phyloP scores from a whole-genome alignment of 2,888 invertebrate species.

The Altica lythri region DNA sequence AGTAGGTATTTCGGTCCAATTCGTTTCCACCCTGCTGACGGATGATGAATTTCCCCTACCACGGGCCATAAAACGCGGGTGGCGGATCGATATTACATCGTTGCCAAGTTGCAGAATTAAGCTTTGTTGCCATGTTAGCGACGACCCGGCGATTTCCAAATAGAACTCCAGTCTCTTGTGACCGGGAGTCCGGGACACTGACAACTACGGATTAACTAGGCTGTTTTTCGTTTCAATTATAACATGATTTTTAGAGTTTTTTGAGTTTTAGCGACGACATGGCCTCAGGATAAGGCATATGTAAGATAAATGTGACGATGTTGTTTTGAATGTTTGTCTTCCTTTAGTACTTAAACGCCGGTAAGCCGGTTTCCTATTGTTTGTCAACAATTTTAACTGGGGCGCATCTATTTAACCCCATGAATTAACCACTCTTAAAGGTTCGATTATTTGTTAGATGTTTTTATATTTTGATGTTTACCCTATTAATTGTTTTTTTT shows the following conservation, averaged over 20 bases:
- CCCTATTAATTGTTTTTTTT: too few relatives aligned
- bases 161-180: conserved; percentile 35
- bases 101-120: conserved; percentile 36
- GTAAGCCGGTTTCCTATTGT: neutral
- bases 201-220: conserved; percentile 24
- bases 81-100: conserved; percentile 45
- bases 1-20: conserved; percentile 38
- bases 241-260: conserved; percentile 2
- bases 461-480: too few relatives aligned
- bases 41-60: conserved; percentile 47
- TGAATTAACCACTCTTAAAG: neutral
- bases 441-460: conserved; percentile 3
- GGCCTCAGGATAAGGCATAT: conserved; percentile 35
- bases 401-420: neutral
- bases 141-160: conserved; percentile 24
- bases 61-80: conserved; percentile 43
- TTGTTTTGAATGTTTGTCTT: conserved; percentile 30
- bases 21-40: conserved; percentile 40
- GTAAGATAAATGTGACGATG: conserved; percentile 36
- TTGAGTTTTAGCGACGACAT: conserved; percentile 22
- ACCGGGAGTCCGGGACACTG: conserved; percentile 41
- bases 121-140: conserved; percentile 22
- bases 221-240: neutral
- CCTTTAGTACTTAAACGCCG: conserved; percentile 7
- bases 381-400: neutral